phyloP scores from a whole-genome alignment of 1,140 invertebrate species.

The Batillaria attramentaria region DNA sequence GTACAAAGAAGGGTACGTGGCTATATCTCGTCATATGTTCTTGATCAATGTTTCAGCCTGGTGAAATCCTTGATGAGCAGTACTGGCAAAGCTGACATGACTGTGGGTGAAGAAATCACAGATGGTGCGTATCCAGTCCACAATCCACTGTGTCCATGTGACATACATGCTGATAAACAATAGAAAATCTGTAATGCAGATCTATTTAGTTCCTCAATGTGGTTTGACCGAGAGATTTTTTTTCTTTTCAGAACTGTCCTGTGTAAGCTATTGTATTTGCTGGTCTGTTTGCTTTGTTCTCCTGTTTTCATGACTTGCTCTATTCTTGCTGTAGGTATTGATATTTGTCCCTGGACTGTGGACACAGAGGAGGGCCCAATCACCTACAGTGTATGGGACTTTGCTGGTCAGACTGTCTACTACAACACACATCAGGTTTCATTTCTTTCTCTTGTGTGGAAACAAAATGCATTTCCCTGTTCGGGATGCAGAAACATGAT shows the following conservation, averaged over 20 bases:
- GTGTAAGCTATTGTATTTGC: not conserved
- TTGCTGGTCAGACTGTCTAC: constrained; percentile 71
- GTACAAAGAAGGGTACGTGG: too few species aligned
- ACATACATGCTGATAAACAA: too few species aligned
- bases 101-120: constrained; percentile 62
- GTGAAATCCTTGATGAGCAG: constrained; percentile 60
- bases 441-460: too few species aligned
- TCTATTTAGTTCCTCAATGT: not conserved
- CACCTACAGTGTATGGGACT: constrained; percentile 70
- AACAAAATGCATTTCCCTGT: too few species aligned
- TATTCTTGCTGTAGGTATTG: constrained; percentile 60
- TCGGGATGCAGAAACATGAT: not conserved
- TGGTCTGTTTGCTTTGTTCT: not conserved
- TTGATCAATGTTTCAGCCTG: constrained; percentile 56
- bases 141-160: too few species aligned
- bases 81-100: constrained; percentile 51
- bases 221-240: not conserved
- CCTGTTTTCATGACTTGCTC: not conserved
- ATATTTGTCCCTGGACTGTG: constrained; percentile 68
- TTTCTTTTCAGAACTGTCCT: not conserved
- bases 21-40: too few species aligned
- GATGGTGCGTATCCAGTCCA: constrained; percentile 65
- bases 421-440: constrained; percentile 72
- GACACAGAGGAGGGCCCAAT: constrained; percentile 54
- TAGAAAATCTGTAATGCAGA: too few species aligned